Evolutionary conservation across 2,113 vertebrate species (phyloP), one percentile per base, ranked within the genome.

Genomic region (Henicopernis longicauda): DNA sequence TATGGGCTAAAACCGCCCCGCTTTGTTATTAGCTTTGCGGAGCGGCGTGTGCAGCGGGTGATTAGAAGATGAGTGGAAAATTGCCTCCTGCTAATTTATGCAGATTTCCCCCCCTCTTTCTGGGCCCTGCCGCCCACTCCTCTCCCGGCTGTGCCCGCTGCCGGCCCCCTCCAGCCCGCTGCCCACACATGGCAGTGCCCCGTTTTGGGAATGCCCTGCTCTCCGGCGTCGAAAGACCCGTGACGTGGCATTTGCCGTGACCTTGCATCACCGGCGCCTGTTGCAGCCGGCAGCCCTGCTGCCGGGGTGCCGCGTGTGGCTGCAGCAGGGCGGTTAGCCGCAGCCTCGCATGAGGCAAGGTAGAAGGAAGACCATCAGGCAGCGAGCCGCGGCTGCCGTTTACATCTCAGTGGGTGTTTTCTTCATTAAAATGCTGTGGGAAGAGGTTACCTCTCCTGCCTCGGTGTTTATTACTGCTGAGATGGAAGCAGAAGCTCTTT

Each of bases 341-440:
- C 82, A 36, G 25, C 91, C 69, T 67, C 10, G 59, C 45, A 8
- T 0, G 10, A 2, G 16, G 47, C 31, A 10, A 34, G 79, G 50
- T 44, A 85, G 73, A 55, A 38, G 67, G 50, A 31, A 65, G 45
- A 59, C 1, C 14, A 5, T 27, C 80, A 44, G 83, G 87, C 80
- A 26, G 55, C 0, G 13, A 86, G 62, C 62, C 7, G 82, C 0
- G 4, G 63, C 92, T 55, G 27, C 13, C 3, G 4, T 69, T 93
- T 80, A 13, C 89, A 55, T 77, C 91, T 83, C 91, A 2, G 80
- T 49, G 85, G 93, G 94, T 54, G 80, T 93, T 88, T 92, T 80
- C 89, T 66, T 94, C 93, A 92, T 95, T 92, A 77, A 93, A 86
- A 95, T 92, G 86, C 91, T 74, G 91, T 34, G 85, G 90, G 94